Base-by-base conservation (phyloP, 2,797 vertebrate genomes). In the Phataginus tricuspis region DNA sequence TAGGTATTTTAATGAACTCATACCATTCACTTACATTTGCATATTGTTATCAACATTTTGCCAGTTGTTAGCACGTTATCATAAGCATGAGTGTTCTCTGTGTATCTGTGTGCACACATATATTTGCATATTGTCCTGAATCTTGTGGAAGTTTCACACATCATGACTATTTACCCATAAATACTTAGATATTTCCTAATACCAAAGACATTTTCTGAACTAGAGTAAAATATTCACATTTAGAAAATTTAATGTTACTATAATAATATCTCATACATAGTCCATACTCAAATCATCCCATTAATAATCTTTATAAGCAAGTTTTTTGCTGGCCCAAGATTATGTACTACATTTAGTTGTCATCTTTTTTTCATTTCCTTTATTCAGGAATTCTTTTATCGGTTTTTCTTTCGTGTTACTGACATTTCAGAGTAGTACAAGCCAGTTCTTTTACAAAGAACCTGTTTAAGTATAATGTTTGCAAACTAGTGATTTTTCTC, bases 211-310 rank as follows among this genome's bases (percentile, higher is more conserved):
- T 75, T 92, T 93, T 79, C 51, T 66, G 91, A 71, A 21, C 31
- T 86, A 25, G 13, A 83, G 27, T 95, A 34, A 89, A 86, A 57
- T 77, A 89, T 29, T 94, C 14, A 86, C n/a, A 77, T 82, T 66
- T 82, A 53, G 10, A 59, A 66, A 82, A 29, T 69, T 78, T 61
- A 84, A 18, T 42, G 59, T 90, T 61, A 13, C 61, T 37, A 25
- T 15, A 68, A 34, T n/a, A 85, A 7, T 87, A 90, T 85, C 64
- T 63, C 57, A 66, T 66, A 31, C n/a, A 37, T 55, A 5, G 34
- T 69, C 16, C 27, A 12, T 84, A 84, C 21, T 86, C 13, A 93
- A 19, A 78, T 94, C 85, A 3, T 63, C 31, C 69, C 23, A 57
- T 82, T 83, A 53, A 55, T 90, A 82, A 61, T 55, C 25, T 83